A percentile compares a stretch with the other conserved stretches of the same genome.
Conservation (phyloP, 1,140 invertebrate species). For the Magallana ariakensis region DNA sequence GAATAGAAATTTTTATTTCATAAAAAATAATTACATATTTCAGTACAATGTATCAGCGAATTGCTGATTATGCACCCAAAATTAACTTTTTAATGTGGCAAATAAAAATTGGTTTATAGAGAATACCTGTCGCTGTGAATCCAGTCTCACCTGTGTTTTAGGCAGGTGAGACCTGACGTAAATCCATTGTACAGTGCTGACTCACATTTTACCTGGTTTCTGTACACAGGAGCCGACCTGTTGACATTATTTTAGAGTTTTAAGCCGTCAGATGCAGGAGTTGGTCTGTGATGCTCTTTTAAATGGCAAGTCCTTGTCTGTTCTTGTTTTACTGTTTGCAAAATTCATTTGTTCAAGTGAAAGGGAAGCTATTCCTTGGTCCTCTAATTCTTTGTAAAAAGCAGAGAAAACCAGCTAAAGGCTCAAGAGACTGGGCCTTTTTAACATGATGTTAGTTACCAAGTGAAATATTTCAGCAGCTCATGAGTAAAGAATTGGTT, state of each 20-base stretch:
- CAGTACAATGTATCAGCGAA: background rate
- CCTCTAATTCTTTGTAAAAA: too few relatives aligned
- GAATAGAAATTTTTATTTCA: background rate
- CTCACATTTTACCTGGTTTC: background rate
- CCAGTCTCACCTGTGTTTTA: background rate
- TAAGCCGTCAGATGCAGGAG: background rate
- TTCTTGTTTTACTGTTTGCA: too few relatives aligned
- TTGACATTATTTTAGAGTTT: conserved; percentile 6
- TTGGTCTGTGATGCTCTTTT: conserved; percentile 10
- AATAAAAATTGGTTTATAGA: conserved; percentile 3
- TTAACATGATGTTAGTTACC: too few relatives aligned
- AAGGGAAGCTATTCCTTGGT: too few relatives aligned
- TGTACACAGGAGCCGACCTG: background rate
- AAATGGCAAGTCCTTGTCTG: background rate
- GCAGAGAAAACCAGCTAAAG: too few relatives aligned
- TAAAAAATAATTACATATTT: background rate
- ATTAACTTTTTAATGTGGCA: background rate
- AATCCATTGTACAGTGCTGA: conserved; percentile 27
- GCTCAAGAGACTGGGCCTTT: too few relatives aligned
- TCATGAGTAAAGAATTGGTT: conserved; percentile 8
- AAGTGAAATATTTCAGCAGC: background rate
- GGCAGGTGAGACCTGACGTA: background rate
- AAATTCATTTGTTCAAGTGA: too few relatives aligned
- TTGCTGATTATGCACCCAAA: background rate
- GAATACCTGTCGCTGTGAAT: background rate